Conservation (phyloP, 37 sponge, comb jelly and placozoan species). For the Bolinopsis microptera region DNA sequence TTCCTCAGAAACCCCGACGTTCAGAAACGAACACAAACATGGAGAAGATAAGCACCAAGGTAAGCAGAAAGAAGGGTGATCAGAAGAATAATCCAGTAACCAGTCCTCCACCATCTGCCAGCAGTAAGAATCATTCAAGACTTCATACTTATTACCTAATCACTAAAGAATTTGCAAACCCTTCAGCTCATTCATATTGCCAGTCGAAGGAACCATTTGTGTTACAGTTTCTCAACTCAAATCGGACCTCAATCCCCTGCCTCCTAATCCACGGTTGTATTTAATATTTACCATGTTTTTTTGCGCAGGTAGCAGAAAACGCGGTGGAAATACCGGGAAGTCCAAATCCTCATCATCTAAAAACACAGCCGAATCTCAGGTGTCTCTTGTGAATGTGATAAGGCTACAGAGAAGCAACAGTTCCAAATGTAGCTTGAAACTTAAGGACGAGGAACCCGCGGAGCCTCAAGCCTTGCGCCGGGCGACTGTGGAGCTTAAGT, state of each 20-base stretch:
- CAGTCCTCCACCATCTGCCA: background rate
- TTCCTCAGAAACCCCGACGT: background rate
- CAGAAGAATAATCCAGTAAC: background rate
- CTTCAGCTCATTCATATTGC: too few species aligned
- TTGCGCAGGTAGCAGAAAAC: background rate
- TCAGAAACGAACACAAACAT: background rate
- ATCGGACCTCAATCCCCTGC: too few species aligned
- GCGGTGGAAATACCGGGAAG: background rate
- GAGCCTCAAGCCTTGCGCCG: background rate
- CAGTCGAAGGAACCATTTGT: too few species aligned
- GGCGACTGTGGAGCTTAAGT: background rate
- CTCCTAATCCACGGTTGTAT: too few species aligned
- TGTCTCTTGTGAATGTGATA: background rate
- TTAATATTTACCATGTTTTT: too few species aligned
- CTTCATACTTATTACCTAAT: too few species aligned
- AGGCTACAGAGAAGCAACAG: background rate
- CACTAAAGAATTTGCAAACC: too few species aligned
- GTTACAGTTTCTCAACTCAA: too few species aligned
- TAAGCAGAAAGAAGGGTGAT: background rate
- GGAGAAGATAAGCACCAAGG: background rate
- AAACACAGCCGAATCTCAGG: background rate
- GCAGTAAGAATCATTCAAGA: too few species aligned
- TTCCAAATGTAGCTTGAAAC: background rate
- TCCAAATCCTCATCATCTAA: background rate
- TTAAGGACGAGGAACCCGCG: constrained; percentile 1